Evolutionary conservation across 2,797 vertebrate species (phyloP), one percentile per base, ranked within the genome.

Genomic region (Siniperca scherzeri): DNA sequence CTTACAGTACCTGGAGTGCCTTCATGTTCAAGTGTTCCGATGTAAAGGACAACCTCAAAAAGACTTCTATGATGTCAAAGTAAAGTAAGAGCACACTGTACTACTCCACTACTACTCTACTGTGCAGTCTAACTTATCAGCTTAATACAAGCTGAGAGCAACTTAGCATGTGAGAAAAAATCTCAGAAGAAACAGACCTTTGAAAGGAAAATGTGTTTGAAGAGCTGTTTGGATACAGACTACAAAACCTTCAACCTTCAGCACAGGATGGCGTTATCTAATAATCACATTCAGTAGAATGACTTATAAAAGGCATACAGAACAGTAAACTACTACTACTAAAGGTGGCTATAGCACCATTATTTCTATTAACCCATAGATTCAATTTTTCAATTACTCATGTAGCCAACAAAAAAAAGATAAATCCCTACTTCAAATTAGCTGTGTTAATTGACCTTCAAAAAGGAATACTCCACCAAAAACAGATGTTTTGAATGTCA

Each of bases 141-240:
- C 17, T 10, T 0, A 5, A 50, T 2, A 21, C 2, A 55, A 12
- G 19, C 52, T 4, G 14, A 72, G 48, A 25, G 3, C 38, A 13
- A 3, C 13, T n/a, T 38, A 21, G 38, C 48, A 27, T 6, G 5
- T 6, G 5, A 56, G 27, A 8, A 57, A 25, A 48, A 50, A 74
- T 14, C 21, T 16, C 8, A 3, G 10, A 3, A 67, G 48, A 60
- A 59, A 3, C 2, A 33, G 77, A 84, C 82, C 71, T 88, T 90
- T 90, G 87, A 78, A 89, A 55, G 56, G 55, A 25, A 16, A 67
- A 6, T 12, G 4, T 66, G 61, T 85, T 82, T 85, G 59, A 74
- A 53, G 52, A 82, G 75, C 42, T 46, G 61, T 78, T 73, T 70
- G 30, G 79, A 38, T 5, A 14, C 3, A 62, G 74, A 77, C 80